Evolutionary conservation across 2,797 vertebrate species (phyloP), one percentile per base, ranked within the genome.

Genomic region (Coilia nasus): DNA sequence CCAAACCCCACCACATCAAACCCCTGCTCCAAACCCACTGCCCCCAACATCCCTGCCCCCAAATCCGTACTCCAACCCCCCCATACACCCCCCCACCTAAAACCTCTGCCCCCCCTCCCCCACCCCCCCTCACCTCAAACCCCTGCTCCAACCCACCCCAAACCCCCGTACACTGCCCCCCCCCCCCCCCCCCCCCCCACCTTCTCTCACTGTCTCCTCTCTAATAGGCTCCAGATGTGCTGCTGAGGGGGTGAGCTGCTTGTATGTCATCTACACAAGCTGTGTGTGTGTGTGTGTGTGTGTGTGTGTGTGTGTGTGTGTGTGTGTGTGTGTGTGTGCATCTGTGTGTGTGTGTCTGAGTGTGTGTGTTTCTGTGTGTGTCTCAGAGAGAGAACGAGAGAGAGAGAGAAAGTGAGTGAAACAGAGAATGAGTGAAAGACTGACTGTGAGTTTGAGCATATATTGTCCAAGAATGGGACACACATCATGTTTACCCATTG

Each of bases 201-300:
- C 93, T 90, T 84, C 93, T 93, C 91, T 89, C 78, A 93, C 94
- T 95, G 95, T 96, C 94, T 95, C 95, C 94, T 93, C 90, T 91
- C 89, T 96, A 96, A 96, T 94, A 93, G 93, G 92, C 92, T 95
- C 95, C 95, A 96, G 95, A 95, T 96, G 95, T 95, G 93, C 86
- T 89, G 93, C 91, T 93, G 91, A 92, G 92, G 91, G 89, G 83
- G 91, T 91, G 92, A 89, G 90, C 88, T 78, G 92, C 89, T 93
- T 91, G 93, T 88, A 92, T 94, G 94, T 95, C 93, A 94, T 94
- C 93, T 90, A 93, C 86, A 89, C 85, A 88, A 91, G 91, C 91
- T 90, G 91, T 75, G 67, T 17, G 67, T 75, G 15, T 35, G 67
- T 75, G 67, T 35, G 67, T 41, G 67, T 35, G 67, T 35, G 64